phyloP scores from a whole-genome alignment of 2,888 invertebrate species.

The Cheilosia scutellata region DNA sequence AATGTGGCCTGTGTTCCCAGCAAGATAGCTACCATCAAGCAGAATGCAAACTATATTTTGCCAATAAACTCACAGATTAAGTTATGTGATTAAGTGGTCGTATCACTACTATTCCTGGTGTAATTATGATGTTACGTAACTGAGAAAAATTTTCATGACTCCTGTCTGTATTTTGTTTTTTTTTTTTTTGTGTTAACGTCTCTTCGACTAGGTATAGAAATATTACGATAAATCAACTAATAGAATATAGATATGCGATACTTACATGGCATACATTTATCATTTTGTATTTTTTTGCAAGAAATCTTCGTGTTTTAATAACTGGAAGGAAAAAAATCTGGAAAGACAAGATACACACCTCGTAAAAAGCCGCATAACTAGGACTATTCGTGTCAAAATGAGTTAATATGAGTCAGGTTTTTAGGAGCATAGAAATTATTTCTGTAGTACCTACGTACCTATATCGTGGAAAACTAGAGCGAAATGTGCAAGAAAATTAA shows the following conservation, averaged over 20 bases:
- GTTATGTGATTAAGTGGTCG: constrained; percentile 36
- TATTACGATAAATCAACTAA: constrained; percentile 6
- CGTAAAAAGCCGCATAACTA: constrained; percentile 9
- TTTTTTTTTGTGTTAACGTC: not conserved
- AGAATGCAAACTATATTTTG: constrained; percentile 26
- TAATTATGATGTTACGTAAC: constrained; percentile 32
- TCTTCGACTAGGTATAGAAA: not conserved
- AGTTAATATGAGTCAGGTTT: not conserved
- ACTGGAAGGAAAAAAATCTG: constrained; percentile 23
- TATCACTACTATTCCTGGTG: constrained; percentile 20
- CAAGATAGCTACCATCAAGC: not conserved
- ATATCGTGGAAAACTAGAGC: not conserved
- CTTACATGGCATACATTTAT: not conserved
- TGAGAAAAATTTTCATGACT: not conserved
- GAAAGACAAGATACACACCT: not conserved
- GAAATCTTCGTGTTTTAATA: constrained; percentile 28
- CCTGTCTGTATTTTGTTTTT: not conserved
- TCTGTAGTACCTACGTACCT: no score
- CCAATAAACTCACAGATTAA: constrained; percentile 19
- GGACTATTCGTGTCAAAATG: constrained; percentile 9
- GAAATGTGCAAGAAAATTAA: not conserved
- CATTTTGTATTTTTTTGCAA: constrained; percentile 1
- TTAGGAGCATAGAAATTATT: not conserved
- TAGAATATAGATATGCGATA: not conserved
- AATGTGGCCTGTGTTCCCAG: not conserved